A percentile compares a stretch with the other conserved stretches of the same genome.
These are phyloP conservation scores for Megalopta genalis DNA, from an alignment of 1,140 invertebrate species.

Conservation along the genomic window DNA sequence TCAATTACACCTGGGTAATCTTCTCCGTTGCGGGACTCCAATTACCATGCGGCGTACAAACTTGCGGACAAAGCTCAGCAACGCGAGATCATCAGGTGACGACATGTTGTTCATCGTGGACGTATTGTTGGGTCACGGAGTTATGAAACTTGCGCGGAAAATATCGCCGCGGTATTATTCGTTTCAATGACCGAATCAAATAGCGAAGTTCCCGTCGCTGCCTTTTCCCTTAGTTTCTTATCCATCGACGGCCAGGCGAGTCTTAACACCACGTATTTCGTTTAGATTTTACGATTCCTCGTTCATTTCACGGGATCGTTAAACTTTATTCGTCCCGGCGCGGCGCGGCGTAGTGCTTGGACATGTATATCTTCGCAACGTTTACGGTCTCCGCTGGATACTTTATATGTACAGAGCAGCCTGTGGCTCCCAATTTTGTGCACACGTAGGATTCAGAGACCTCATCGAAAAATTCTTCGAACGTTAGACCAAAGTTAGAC, in stretches of 20 bases:
- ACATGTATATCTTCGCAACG: not conserved
- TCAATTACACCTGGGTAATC: conserved; percentile 38
- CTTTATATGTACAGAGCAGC: not conserved
- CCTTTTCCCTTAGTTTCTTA: not conserved
- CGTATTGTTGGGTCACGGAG: not conserved
- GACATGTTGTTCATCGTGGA: not conserved
- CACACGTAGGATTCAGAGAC: not conserved
- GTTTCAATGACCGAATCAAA: not conserved
- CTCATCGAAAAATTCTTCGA: no score
- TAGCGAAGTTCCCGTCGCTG: not conserved
- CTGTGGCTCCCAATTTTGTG: not conserved
- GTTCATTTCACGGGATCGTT: no score
- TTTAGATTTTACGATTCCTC: no score
- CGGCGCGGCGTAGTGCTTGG: no score
- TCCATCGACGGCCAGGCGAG: no score
- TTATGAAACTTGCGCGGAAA: conserved; percentile 24
- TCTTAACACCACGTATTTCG: no score
- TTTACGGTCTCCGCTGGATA: not conserved
- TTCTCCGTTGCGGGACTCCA: not conserved
- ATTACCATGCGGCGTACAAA: conserved; percentile 15
- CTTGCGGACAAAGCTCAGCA: conserved; percentile 32
- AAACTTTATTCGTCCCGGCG: no score
- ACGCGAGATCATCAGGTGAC: not conserved
- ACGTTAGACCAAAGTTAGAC: no score
- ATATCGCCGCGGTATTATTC: not conserved